Evolutionary conservation across 2,113 vertebrate genomes (phyloP), one percentile per base, ranked within the genome.

Genomic region (Cinclus mexicanus): DNA sequence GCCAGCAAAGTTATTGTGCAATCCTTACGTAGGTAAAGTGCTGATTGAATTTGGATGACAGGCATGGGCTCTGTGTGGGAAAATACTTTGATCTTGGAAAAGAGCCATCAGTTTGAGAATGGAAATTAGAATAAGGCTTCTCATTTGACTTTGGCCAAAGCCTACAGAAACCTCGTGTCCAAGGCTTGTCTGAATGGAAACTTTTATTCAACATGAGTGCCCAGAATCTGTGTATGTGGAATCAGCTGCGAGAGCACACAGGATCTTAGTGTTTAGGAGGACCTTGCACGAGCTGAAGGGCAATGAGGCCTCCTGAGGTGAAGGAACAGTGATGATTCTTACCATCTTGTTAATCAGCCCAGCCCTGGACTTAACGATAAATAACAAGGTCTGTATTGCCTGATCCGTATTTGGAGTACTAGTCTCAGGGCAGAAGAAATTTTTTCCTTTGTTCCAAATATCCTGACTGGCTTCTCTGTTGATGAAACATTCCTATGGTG

Each of bases 41-140:
- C 79, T 92, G 85, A 85, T 79, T 96, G 94, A 87, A 78, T 94
- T 89, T 90, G 60, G 60, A 81, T 93, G 77, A 75, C 85, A 89
- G 60, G 28, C 47, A 60, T 41, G 71, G 52, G 64, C 44, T 86
- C n/a, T 64, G 56, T 61, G 28, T 97, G 90, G 90, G 88, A 96
- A 90, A 89, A 84, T 90, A 61, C 44, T 80, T 93, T 47, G 49
- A 60, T 86, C 46, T 50, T 95, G 92, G 92, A 78, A 60, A 76
- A 87, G n/a, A 88, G 86, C 92, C 92, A 89, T 83, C 65, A 24
- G 12, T 83, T 90, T 55, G 37, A 88, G 52, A 87, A 88, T 64
- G 52, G 68, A 83, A 87, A 82, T 89, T 71, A 75, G n/a, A 78
- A 85, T 75, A 57, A 90, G 42, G 10, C 46, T 81, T 93, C 47